These are phyloP conservation scores for Oncorhynchus gorbuscha DNA, from an alignment of 2,113 vertebrate species.

Conservation along the genomic window DNA sequence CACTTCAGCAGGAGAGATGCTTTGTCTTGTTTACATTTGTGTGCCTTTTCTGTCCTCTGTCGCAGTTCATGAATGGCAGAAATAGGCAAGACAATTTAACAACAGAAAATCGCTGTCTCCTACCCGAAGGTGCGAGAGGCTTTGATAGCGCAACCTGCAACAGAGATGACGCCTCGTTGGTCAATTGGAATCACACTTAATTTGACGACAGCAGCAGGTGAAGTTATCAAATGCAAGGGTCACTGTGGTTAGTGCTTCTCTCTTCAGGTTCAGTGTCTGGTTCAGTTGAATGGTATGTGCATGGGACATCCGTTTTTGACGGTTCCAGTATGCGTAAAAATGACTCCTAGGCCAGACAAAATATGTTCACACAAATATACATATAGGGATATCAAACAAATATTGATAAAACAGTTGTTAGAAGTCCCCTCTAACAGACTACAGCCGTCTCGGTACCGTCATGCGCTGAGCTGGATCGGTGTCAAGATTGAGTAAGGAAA, in stretches of 20 bases:
- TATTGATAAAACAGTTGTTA: background rate
- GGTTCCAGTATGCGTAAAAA: slow-evolving; percentile 35
- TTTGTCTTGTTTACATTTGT: slow-evolving; percentile 64
- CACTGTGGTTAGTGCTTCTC: slow-evolving; percentile 28
- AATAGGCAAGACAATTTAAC: slow-evolving; percentile 14
- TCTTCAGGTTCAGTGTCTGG: slow-evolving; percentile 25
- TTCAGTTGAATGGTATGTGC: slow-evolving; percentile 46
- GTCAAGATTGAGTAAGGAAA: slow-evolving; percentile 36
- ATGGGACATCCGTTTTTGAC: slow-evolving; percentile 40
- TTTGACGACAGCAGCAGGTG: background rate
- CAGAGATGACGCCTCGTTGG: slow-evolving; percentile 18
- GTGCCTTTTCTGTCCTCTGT: slow-evolving; percentile 34
- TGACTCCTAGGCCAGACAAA: background rate
- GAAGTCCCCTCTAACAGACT: too few species aligned
- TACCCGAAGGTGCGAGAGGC: slow-evolving; percentile 1
- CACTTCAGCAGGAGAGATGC: slow-evolving; percentile 59
- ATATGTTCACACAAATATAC: slow-evolving; percentile 26
- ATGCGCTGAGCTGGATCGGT: background rate
- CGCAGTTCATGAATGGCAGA: slow-evolving; percentile 34
- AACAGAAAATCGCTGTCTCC: slow-evolving; percentile 10
- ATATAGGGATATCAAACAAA: slow-evolving; percentile 14
- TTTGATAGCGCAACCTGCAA: background rate
- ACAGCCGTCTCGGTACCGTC: background rate
- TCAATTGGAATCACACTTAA: slow-evolving; percentile 41
- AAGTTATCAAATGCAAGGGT: slow-evolving; percentile 11